Conservation (phyloP, 2,888 invertebrate genomes). For the Helleia helle region DNA sequence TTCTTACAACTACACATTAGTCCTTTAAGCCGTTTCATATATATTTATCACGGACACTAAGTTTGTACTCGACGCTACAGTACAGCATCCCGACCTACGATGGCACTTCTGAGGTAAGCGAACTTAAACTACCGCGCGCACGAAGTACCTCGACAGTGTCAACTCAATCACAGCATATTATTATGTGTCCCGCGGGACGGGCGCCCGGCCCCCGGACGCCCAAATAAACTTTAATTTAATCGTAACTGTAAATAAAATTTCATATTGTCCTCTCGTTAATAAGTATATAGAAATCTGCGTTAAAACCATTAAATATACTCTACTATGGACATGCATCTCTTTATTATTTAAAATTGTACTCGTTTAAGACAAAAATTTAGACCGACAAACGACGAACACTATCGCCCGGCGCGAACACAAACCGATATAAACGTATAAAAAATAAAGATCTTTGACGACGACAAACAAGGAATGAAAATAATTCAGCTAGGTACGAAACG, state of each 20-base stretch:
- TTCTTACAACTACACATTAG: slow-evolving; percentile 51
- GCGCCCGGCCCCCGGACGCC: slow-evolving; percentile 23
- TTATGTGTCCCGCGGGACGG: slow-evolving; percentile 29
- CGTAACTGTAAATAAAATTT: slow-evolving; percentile 65
- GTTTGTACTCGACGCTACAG: slow-evolving; percentile 58
- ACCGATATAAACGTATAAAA: slow-evolving; percentile 61
- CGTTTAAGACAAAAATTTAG: slow-evolving; percentile 57
- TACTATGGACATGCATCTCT: slow-evolving; percentile 57
- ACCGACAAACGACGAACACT: slow-evolving; percentile 49
- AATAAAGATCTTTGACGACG: slow-evolving; percentile 68
- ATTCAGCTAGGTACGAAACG: slow-evolving; percentile 34
- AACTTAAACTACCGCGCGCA: slow-evolving; percentile 44
- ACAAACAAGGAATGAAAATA: slow-evolving; percentile 57
- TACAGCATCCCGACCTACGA: slow-evolving; percentile 27
- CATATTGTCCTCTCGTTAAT: slow-evolving; percentile 65
- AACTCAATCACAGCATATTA: slow-evolving; percentile 49
- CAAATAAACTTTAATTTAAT: slow-evolving; percentile 38
- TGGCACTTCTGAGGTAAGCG: slow-evolving; percentile 66
- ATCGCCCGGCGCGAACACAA: slow-evolving; percentile 34
- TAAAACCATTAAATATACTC: slow-evolving; percentile 62
- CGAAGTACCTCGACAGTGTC: slow-evolving; percentile 51
- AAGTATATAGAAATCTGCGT: slow-evolving; percentile 66
- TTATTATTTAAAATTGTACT: slow-evolving; percentile 58
- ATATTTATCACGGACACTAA: slow-evolving; percentile 47
- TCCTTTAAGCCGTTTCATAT: slow-evolving; percentile 58